These are phyloP conservation scores for Caradrina kadenii DNA, from an alignment of 2,888 invertebrate genomes.

Conservation along the genomic window DNA sequence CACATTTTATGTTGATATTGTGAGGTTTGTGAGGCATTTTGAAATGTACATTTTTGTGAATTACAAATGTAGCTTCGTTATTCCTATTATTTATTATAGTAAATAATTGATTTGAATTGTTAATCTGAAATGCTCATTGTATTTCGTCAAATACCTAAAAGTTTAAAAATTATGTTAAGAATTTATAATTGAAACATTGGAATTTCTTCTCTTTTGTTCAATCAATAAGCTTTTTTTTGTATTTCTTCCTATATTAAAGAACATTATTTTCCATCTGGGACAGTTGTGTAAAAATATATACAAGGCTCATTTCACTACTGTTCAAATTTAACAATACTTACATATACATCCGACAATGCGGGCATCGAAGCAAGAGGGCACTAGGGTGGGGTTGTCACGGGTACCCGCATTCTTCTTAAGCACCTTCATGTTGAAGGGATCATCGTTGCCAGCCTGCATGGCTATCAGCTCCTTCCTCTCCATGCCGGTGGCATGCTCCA, in stretches of 20 bases:
- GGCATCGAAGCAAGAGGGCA: conserved; percentile 97
- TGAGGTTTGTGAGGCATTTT: background rate
- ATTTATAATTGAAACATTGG: no score
- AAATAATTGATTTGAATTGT: no score
- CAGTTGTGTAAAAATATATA: no score
- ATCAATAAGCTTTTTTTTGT: no score
- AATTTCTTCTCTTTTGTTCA: no score
- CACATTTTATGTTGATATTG: background rate
- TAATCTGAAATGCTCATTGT: no score
- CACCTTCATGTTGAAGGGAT: conserved; percentile 96
- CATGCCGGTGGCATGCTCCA: conserved; percentile 98
- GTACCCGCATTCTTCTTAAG: conserved; percentile 95
- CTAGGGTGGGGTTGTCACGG: conserved; percentile 95
- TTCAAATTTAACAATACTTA: conserved; percentile 75
- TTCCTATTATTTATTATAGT: no score
- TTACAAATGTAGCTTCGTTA: no score
- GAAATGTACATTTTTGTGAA: background rate
- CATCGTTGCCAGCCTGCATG: conserved; percentile 96
- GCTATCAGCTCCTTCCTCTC: conserved; percentile 97
- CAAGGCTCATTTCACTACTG: no score
- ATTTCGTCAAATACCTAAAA: no score
- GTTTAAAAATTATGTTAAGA: no score
- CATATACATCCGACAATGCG: conserved; percentile 98
- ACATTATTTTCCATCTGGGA: no score
- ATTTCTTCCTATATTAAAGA: background rate